These are phyloP conservation scores for Orius laevigatus DNA, from an alignment of 1,140 invertebrate genomes.

Conservation along the genomic window DNA sequence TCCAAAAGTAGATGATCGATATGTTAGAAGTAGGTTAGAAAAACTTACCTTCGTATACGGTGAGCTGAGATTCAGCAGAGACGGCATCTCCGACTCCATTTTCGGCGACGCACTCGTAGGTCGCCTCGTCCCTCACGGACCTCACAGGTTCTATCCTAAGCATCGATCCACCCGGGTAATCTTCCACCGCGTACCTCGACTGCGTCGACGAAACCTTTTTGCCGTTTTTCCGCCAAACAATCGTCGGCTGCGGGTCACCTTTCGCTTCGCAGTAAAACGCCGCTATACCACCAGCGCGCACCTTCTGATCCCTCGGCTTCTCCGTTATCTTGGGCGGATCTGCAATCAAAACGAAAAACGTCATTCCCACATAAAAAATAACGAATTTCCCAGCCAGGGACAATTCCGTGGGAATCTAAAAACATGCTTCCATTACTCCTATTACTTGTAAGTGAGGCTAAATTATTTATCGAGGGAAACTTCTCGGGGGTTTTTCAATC, in stretches of 20 bases:
- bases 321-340: constrained; percentile 82
- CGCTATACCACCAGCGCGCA: constrained; percentile 76
- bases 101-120: constrained; percentile 91
- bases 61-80: constrained; percentile 67
- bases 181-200: constrained; percentile 52
- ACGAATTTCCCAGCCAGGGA: too few relatives aligned
- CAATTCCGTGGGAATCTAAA: too few relatives aligned
- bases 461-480: too few relatives aligned
- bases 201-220: constrained; percentile 62
- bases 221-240: constrained; percentile 81
- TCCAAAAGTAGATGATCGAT: neutral
- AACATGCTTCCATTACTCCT: too few relatives aligned
- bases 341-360: constrained; percentile 31
- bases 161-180: constrained; percentile 47
- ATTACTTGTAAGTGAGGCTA: too few relatives aligned
- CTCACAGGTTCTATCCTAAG: constrained; percentile 85
- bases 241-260: constrained; percentile 72
- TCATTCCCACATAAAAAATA: neutral
- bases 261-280: constrained; percentile 88
- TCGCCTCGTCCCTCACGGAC: constrained; percentile 63
- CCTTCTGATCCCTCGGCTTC: constrained; percentile 69
- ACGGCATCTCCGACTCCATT: constrained; percentile 92
- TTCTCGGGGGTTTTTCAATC: too few relatives aligned
- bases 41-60: constrained; percentile 74
- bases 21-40: too few relatives aligned